Evolutionary conservation across 1,140 invertebrate genomes (phyloP), one percentile per base, ranked within the genome.

Genomic region (Cydia fagiglandana): DNA sequence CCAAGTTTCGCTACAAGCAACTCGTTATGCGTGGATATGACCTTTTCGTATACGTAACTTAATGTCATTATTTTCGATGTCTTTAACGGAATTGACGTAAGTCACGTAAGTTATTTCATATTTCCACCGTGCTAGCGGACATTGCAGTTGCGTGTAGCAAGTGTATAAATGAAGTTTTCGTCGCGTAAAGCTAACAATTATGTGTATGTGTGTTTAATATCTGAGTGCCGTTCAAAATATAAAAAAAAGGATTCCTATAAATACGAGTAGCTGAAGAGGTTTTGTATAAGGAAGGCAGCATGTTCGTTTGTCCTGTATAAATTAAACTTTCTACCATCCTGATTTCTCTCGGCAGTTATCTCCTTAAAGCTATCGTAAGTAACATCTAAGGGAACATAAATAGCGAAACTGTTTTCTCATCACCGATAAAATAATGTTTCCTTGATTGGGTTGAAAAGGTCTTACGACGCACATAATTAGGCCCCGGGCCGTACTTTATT

Each of bases 21-120:
- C 15, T 70, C 66, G 66, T 17, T 70, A 45, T 41, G 34, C 66
- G 66, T 81, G 80, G 83, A 81, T 79, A 73, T 74, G 81, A 75
- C 82, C 78, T 80, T 78, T 81, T 75, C 73, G 75, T 24, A 66
- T 66, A 66, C 64, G 64, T 66, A 66, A 66, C 17, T n/a, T 45
- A 70, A 70, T 70, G 66, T 45, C 66, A 70, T 70, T 45, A 70
- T 70, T 70, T 70, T n/a, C 15, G n/a, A 38, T 41, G 66, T 61
- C 7, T 38, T 70, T 70, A 70, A 45, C 30, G 30, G 30, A 41
- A 45, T 70, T 70, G 66, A 7, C 66, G 10, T 38, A 66, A 66
- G 15, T 66, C 38, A 7, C 66, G 10, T 38, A 66, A 66, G 15
- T 66, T 66, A 17, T 20, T 38, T 68, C 24, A 28, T 64, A 13